phyloP scores from a whole-genome alignment of 2,888 invertebrate species.

The Pristionchus japonicus region DNA sequence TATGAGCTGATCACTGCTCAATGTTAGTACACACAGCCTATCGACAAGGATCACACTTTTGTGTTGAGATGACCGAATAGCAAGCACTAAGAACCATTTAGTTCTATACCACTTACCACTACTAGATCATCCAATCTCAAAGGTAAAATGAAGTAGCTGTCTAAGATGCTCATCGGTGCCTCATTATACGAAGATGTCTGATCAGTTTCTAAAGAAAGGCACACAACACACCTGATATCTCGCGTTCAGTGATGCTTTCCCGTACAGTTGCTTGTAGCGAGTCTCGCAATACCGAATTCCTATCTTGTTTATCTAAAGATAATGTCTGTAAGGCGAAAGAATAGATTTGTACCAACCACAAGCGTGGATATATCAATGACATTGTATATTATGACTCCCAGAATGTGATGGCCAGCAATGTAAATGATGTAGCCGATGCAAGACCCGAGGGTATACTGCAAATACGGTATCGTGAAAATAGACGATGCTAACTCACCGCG shows the following conservation, averaged over 20 bases:
- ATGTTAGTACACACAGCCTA: no score
- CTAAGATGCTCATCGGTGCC: no score
- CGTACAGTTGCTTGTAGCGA: not conserved
- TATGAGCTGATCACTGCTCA: no score
- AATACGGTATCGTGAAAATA: not conserved
- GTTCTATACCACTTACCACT: no score
- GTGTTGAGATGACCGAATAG: no score
- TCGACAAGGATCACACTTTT: no score
- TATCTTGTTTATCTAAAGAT: not conserved
- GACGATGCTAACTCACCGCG: not conserved
- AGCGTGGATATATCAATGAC: not conserved
- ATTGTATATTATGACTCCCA: not conserved
- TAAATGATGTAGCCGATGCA: not conserved
- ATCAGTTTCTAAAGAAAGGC: not conserved
- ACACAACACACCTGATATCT: not conserved
- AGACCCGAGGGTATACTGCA: not conserved
- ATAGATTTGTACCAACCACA: not conserved
- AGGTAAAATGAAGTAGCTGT: no score
- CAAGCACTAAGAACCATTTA: no score
- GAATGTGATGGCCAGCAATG: not conserved
- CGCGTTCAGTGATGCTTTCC: slow-evolving; percentile 6
- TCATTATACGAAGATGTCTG: no score
- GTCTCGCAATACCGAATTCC: not conserved
- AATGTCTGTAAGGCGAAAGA: not conserved
- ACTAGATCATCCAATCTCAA: no score